Evolutionary conservation across 2,797 vertebrate genomes (phyloP).

Genomic region (Poecile montanus): DNA sequence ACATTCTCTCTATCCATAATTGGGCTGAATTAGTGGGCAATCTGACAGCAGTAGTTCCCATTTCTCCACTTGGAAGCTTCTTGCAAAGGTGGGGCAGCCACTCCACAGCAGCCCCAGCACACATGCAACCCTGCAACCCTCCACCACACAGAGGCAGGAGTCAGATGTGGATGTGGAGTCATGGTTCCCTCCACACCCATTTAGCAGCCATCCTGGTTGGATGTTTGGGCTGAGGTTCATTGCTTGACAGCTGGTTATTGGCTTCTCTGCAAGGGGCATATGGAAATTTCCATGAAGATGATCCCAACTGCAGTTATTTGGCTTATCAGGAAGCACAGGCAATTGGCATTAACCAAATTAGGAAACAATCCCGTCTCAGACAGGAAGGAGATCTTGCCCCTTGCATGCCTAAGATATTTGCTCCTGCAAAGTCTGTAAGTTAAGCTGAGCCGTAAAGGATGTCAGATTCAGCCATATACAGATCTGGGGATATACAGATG

Average conservation of each 20-base stretch:
- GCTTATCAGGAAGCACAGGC: slow-evolving; percentile 5
- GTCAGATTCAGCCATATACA: background rate
- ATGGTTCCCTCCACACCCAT: background rate
- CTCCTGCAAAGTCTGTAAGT: background rate
- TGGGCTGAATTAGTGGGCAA: background rate
- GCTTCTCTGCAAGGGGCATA: slow-evolving; percentile 40
- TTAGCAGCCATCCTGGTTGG: background rate
- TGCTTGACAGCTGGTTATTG: slow-evolving; percentile 66
- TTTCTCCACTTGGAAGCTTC: background rate
- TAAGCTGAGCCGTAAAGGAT: background rate
- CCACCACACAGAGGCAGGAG: background rate
- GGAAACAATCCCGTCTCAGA: background rate
- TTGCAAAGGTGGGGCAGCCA: background rate
- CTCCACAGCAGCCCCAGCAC: background rate
- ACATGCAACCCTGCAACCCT: background rate
- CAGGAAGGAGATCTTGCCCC: background rate
- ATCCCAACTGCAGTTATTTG: background rate
- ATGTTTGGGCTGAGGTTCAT: slow-evolving; percentile 29
- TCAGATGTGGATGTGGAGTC: background rate
- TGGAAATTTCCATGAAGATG: slow-evolving; percentile 49
- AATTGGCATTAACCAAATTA: slow-evolving; percentile 17
- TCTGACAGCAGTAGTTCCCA: background rate
- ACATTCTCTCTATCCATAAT: background rate
- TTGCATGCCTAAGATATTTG: background rate
- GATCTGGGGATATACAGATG: background rate